Percentiles rank a stretch among this genome's conserved stretches.
These are phyloP conservation scores for Lordiphosa collinella DNA, from an alignment of 1,140 invertebrate genomes.

Conservation along the genomic window DNA sequence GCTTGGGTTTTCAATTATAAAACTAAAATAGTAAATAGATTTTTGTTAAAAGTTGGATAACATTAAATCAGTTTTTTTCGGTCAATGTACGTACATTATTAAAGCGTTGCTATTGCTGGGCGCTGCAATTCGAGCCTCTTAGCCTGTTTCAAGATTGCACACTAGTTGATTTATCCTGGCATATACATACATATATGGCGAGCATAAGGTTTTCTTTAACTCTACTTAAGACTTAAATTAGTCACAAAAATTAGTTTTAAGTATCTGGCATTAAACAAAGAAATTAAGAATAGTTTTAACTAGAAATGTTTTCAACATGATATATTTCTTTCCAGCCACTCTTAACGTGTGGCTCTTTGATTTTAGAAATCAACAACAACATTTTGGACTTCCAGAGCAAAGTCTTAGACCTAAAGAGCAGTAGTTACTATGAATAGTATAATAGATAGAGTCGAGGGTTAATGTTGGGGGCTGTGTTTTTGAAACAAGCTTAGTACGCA, in stretches of 20 bases:
- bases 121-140: no score
- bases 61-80: no score
- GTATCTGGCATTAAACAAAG: constrained; percentile 44
- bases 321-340: constrained; percentile 29
- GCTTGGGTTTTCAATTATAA: no score
- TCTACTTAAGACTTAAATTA: constrained; percentile 44
- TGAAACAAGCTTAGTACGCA: constrained; percentile 63
- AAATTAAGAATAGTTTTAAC: constrained; percentile 48
- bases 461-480: constrained; percentile 48
- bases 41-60: no score
- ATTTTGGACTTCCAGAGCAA: constrained; percentile 48
- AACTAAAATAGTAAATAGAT: no score
- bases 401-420: constrained; percentile 28
- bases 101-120: neutral
- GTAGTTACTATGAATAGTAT: constrained; percentile 29
- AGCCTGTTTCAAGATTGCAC: neutral
- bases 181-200: constrained; percentile 17
- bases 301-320: constrained; percentile 59
- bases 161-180: constrained; percentile 22
- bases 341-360: constrained; percentile 34
- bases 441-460: constrained; percentile 52
- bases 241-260: constrained; percentile 56
- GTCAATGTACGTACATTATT: neutral
- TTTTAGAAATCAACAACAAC: constrained; percentile 75
- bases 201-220: constrained; percentile 30